Evolutionary conservation across 2,113 vertebrate species (phyloP).

Genomic region (Nothoprocta pentlandii): DNA sequence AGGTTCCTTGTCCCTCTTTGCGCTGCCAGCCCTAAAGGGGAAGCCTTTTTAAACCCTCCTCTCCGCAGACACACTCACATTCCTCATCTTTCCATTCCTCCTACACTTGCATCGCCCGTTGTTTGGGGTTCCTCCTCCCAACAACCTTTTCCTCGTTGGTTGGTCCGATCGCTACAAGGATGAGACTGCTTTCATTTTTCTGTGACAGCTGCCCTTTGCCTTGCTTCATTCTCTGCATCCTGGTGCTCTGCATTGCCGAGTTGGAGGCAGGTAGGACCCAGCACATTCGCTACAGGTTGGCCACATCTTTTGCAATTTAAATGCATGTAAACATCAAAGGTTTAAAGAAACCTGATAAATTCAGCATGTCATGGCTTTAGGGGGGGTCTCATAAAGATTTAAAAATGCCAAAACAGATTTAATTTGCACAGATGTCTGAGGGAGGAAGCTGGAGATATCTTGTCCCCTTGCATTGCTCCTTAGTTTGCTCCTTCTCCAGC

Average conservation of each 20-base stretch:
- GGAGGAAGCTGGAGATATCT: no score
- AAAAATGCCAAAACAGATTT: neutral
- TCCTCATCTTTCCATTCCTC: no score
- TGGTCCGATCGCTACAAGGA: neutral
- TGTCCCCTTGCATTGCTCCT: neutral
- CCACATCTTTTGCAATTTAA: neutral
- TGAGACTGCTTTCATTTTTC: neutral
- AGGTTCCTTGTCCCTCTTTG: no score
- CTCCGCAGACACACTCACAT: neutral
- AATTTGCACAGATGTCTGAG: no score
- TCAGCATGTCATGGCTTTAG: neutral
- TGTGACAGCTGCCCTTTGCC: no score
- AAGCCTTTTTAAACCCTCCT: no score
- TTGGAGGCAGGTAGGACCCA: neutral
- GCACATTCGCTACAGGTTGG: neutral
- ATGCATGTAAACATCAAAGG: neutral
- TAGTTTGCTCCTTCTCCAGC: neutral
- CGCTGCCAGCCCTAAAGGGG: no score
- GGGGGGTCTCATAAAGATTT: neutral
- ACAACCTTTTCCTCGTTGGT: neutral
- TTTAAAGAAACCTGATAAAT: neutral
- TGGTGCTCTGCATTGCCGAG: rapidly evolving
- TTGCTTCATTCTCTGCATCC: rapidly evolving
- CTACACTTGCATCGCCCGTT: neutral
- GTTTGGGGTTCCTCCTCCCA: no score